A percentile compares a stretch with the other conserved stretches of the same genome.
phyloP scores from a whole-genome alignment of 92 coral and sea anemone genomes.

The Desmophyllum pertusum region DNA sequence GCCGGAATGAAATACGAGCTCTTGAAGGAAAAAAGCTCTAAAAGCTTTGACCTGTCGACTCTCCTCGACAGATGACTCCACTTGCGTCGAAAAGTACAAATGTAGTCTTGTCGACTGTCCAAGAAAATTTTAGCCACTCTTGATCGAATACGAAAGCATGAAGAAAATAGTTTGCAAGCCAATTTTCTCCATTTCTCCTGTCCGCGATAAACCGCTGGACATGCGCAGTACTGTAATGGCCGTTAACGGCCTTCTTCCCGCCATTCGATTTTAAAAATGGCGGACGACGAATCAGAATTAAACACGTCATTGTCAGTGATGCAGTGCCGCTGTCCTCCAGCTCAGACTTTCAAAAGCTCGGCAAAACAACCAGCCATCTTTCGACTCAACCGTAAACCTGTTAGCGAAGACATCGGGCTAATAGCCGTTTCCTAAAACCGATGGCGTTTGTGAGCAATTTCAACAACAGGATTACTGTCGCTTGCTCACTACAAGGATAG shows the following conservation, averaged over 20 bases:
- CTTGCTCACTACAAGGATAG: background rate
- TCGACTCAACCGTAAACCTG: background rate
- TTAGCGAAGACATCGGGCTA: constrained; percentile 8
- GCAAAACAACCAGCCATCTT: background rate
- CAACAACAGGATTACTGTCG: background rate
- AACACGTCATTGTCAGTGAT: constrained; percentile 13
- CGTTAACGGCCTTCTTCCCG: background rate
- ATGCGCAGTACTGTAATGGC: background rate
- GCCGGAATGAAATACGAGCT: too few relatives aligned
- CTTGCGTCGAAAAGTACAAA: too few relatives aligned
- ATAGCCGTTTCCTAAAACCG: background rate
- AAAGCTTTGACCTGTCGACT: too few relatives aligned
- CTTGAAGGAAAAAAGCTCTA: too few relatives aligned
- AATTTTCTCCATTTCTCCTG: too few relatives aligned
- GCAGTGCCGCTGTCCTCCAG: constrained; percentile 10
- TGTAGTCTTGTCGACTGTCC: too few relatives aligned
- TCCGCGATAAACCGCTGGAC: constrained; percentile 24
- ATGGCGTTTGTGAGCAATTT: background rate
- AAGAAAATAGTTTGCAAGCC: too few relatives aligned
- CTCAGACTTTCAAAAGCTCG: background rate
- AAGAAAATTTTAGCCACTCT: too few relatives aligned
- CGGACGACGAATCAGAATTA: constrained; percentile 25
- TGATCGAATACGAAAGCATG: too few relatives aligned
- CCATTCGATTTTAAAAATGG: constrained; percentile 2
- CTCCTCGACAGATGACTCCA: too few relatives aligned